Base-by-base conservation (phyloP, 1,140 invertebrate genomes). In the Drosophila jambulina region DNA sequence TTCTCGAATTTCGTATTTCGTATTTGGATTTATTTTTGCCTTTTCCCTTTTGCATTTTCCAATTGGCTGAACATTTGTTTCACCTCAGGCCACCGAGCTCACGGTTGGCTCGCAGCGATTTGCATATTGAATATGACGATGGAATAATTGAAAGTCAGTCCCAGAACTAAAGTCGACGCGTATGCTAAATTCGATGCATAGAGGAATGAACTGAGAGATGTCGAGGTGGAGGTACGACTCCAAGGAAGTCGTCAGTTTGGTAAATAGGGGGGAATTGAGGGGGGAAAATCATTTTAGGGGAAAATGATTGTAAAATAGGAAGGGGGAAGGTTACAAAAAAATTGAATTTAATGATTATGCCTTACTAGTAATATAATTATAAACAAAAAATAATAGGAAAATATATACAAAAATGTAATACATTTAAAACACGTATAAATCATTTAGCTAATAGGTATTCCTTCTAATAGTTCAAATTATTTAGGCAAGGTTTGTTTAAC, bases 91-190 rank as follows among this genome's bases (percentile, higher is more conserved):
- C 45, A 43, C 60, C 60, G 67, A 32, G 48, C 72, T 68, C 60
- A 64, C 74, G 71, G 71, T 58, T 75, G 59, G 59, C 19, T 75
- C 72, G 49, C 57, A 42, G 36, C 29, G 45, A 84, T 84, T 84
- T 85, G 82, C 82, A 84, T 84, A 85, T 78, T 85, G 82, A 85
- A 84, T 84, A 85, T 84, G 78, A 84, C 70, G 78, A 78, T 81
- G 68, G 78, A 85, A 85, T 84, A 84, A 84, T 85, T 84, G 82
- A 81, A 85, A 68, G 67, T 43, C 69, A 45, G 63, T 38, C 38
- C 38, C 57, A 75, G 71, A 62, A 61, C 79, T 54, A 78, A 63
- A 82, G 68, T 72, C 75, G 71, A 64, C 23, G 43, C 65, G 54
- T 74, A 78, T 76, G 64, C 75, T 43, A 76, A 76, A 78, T 53